Conservation (phyloP, 2,113 vertebrate species). For the Nipponia nippon region DNA sequence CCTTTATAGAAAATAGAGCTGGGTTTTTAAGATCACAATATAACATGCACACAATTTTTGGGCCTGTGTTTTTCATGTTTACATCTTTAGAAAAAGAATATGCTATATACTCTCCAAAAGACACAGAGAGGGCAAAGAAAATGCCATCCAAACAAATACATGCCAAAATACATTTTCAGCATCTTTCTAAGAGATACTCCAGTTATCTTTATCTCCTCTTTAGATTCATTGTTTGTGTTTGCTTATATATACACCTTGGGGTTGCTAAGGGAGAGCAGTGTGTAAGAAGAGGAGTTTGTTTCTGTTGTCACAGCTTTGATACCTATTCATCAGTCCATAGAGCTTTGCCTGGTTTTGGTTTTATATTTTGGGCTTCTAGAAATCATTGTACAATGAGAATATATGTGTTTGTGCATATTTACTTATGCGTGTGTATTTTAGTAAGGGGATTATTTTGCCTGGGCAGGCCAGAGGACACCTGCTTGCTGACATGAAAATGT, state of each 20-base stretch:
- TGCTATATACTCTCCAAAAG: background rate
- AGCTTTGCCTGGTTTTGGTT: background rate
- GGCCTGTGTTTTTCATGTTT: background rate
- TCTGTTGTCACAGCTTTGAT: background rate
- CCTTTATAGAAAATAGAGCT: background rate
- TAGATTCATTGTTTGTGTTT: background rate
- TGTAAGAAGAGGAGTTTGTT: background rate
- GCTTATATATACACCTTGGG: background rate
- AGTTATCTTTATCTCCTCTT: background rate
- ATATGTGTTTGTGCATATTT: background rate
- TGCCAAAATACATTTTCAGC: conserved; percentile 8
- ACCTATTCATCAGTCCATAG: background rate
- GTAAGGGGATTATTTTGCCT: background rate
- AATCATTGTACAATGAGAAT: background rate
- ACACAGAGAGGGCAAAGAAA: background rate
- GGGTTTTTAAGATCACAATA: background rate
- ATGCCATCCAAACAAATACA: conserved; percentile 5
- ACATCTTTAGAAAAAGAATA: background rate
- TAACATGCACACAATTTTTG: background rate
- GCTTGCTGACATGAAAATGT: background rate
- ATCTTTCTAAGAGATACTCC: conserved; percentile 27
- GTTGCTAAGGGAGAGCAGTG: background rate
- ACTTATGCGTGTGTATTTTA: background rate
- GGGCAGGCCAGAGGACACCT: background rate
- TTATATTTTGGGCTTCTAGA: background rate